Evolutionary conservation across 37 sponge, comb jelly and placozoan species (phyloP).

Genomic region (Agelas oroides): DNA sequence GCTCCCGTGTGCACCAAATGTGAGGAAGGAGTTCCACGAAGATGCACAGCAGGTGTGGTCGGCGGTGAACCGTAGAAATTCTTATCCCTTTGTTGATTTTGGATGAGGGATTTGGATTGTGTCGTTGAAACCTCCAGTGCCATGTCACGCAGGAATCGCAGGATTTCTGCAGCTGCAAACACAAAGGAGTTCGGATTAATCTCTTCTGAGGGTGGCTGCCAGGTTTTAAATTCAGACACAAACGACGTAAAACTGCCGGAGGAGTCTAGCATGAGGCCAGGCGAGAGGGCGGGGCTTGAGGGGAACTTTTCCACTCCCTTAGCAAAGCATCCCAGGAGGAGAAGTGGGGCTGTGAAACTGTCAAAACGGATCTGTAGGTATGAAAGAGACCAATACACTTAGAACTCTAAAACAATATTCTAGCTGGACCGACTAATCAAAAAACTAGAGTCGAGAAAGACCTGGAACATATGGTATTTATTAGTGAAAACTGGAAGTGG

Average conservation of each 20-base stretch:
- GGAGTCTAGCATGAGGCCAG: neutral
- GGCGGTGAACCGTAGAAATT: no score
- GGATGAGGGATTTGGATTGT: conserved; percentile 48
- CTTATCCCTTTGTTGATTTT: conserved; percentile 3
- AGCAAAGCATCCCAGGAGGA: conserved; percentile 80
- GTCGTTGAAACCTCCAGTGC: conserved; percentile 56
- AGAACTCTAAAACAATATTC: no score
- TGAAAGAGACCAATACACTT: no score
- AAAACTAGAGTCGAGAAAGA: no score
- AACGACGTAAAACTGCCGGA: conserved; percentile 37
- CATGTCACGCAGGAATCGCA: conserved; percentile 88
- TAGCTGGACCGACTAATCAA: no score
- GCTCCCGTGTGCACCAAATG: no score
- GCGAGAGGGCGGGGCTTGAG: neutral
- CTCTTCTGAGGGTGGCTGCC: conserved; percentile 23
- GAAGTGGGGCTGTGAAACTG: conserved; percentile 78
- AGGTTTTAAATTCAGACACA: conserved; percentile 65
- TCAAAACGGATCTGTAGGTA: conserved; percentile 76
- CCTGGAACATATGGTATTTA: neutral
- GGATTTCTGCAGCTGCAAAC: conserved; percentile 75
- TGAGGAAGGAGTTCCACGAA: no score
- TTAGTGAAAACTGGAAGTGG: no score
- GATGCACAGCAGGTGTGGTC: neutral
- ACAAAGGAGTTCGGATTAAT: conserved; percentile 47
- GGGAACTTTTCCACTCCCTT: conserved; percentile 8